Evolutionary conservation across 2,113 vertebrate species (phyloP), one percentile per base, ranked within the genome.

Genomic region (Semicossyphus pulcher): DNA sequence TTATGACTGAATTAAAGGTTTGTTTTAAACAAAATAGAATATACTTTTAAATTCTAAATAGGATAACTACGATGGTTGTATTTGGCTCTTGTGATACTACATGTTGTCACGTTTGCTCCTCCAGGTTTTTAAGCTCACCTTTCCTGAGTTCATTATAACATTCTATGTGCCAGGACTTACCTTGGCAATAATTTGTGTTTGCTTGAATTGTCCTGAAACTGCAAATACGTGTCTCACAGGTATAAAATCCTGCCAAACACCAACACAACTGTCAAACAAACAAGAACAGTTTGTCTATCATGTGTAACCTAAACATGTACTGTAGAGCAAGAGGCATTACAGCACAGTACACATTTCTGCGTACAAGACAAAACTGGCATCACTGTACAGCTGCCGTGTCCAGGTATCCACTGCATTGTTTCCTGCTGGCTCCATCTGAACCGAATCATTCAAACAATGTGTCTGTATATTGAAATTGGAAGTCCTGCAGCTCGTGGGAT

Each of bases 131-230:
- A 28, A 10, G 11, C 42, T 57, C 26, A 18, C 20, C 20, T 79
- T 57, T 20, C 53, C 14, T 58, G 18, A 49, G 42, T 52, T 60
- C 9, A 31, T 49, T 12, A 25, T 34, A 4, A 36, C n/a, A 7
- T 41, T 34, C 29, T 48, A 15, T 36, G 32, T 29, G 16, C 14
- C 39, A 21, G 57, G 12, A 49, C 14, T 51, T 20, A 10, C 41
- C 48, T 53, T 59, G 37, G 79, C 34, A 76, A 21, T 60, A 49
- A 0, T 51, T 62, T 67, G 47, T 72, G 60, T 26, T 69, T 29
- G 10, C 31, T 39, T 49, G 51, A 34, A 18, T 48, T n/a, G 5
- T 1, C 16, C 7, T 1, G 0, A 73, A 51, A 21, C 48, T 61
- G 53, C 53, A 51, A 68, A 63, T 34, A 44, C 9, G 2, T 23